These are phyloP conservation scores for Cyanistes caeruleus DNA, from an alignment of 2,113 vertebrate genomes.

Conservation along the genomic window DNA sequence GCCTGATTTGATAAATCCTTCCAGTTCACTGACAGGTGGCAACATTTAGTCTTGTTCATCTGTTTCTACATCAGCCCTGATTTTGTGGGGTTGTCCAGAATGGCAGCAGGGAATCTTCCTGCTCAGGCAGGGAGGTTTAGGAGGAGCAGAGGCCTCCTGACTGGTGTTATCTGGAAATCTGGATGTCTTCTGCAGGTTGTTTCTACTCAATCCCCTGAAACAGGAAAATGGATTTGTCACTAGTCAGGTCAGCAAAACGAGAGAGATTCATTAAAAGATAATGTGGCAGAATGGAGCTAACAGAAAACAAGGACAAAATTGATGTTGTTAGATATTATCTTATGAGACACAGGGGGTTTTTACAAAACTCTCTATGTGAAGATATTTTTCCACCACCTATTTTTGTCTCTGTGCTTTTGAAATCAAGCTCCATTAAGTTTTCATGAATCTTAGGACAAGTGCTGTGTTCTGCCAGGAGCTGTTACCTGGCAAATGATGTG, in stretches of 20 bases:
- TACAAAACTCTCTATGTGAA: slow-evolving; percentile 38
- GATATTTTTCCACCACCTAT: slow-evolving; percentile 30
- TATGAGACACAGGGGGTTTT: slow-evolving; percentile 31
- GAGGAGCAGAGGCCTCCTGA: neutral
- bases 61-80: neutral
- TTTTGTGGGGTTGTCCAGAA: neutral
- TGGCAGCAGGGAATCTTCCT: too few species aligned
- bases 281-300: slow-evolving; percentile 47
- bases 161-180: neutral
- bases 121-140: neutral
- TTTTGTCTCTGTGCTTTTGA: slow-evolving; percentile 57
- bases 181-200: neutral
- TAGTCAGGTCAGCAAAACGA: slow-evolving; percentile 29
- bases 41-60: neutral
- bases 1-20: neutral
- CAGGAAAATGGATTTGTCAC: neutral
- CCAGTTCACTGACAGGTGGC: neutral
- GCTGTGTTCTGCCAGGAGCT: slow-evolving; percentile 44
- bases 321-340: slow-evolving; percentile 64
- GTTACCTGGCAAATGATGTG: slow-evolving; percentile 35
- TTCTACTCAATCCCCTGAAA: neutral
- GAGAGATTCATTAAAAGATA: slow-evolving; percentile 64
- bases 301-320: slow-evolving; percentile 54
- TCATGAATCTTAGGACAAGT: slow-evolving; percentile 52
- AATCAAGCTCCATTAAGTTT: slow-evolving; percentile 65